Conservation (phyloP, 1,140 invertebrate species). For the Bombus difficillimus region DNA sequence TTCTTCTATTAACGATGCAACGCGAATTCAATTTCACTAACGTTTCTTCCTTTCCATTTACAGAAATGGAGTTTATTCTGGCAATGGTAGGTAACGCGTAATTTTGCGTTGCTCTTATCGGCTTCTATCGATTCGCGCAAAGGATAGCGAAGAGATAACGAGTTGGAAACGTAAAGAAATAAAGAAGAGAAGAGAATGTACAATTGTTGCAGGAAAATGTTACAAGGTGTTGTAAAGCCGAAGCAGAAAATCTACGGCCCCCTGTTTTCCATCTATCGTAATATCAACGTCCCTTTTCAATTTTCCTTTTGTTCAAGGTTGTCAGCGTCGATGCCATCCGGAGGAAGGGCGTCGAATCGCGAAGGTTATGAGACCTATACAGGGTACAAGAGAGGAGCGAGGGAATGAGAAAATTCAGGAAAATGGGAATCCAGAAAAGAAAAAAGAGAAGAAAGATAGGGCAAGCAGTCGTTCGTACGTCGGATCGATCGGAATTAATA, state of each 20-base stretch:
- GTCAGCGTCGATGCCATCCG: not conserved
- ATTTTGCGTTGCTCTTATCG: not conserved
- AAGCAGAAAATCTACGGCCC: not conserved
- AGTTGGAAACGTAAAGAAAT: not conserved
- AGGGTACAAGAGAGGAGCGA: not conserved
- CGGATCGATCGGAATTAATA: not conserved
- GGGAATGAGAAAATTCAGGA: not conserved
- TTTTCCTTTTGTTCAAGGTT: not conserved
- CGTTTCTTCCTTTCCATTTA: not conserved
- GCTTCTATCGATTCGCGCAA: not conserved
- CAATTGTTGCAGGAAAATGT: not conserved
- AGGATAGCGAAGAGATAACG: not conserved
- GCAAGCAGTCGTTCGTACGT: not conserved
- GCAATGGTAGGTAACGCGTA: slow-evolving; percentile 19
- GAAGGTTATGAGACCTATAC: not conserved
- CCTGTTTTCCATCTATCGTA: fast-evolving
- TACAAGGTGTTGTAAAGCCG: no score
- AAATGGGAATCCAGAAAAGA: not conserved
- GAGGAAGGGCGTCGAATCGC: not conserved
- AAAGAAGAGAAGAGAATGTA: not conserved
- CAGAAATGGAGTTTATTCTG: not conserved
- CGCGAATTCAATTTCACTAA: not conserved
- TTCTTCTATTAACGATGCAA: not conserved
- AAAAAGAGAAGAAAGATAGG: not conserved
- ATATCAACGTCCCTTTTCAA: not conserved